phyloP scores from a whole-genome alignment of 2,797 vertebrate genomes.

The Oreochromis grahami region DNA sequence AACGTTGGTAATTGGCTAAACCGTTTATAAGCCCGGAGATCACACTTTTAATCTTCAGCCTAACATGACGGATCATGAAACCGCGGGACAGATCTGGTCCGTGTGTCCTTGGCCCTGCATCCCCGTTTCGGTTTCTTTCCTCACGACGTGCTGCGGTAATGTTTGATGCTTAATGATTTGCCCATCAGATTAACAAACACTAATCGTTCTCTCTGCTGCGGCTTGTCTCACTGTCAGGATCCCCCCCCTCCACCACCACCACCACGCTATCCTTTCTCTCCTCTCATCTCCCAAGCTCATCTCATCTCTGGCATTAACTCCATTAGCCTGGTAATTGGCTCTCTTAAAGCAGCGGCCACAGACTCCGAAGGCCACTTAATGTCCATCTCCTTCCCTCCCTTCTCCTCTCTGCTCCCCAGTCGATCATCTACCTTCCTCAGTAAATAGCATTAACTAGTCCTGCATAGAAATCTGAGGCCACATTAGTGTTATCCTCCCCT shows the following conservation, averaged over 20 bases:
- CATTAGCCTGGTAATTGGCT: conserved; percentile 78
- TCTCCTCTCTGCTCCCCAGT: conserved; percentile 52
- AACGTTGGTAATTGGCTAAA: conserved; percentile 77
- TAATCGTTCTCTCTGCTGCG: conserved; percentile 51
- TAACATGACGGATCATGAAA: conserved; percentile 62
- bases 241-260: neutral
- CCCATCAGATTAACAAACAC: conserved; percentile 68
- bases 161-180: conserved; percentile 66
- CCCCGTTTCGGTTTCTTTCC: conserved; percentile 33
- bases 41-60: conserved; percentile 70
- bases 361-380: conserved; percentile 67
- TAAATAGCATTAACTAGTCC: conserved; percentile 79
- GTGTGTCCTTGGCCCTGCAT: conserved; percentile 18
- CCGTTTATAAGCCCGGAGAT: conserved; percentile 73
- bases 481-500: conserved; percentile 79
- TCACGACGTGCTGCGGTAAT: conserved; percentile 25
- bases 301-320: conserved; percentile 77
- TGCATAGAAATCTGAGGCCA: conserved; percentile 73
- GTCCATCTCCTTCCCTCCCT: conserved; percentile 58
- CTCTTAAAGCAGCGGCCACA: conserved; percentile 61
- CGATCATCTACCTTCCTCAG: conserved; percentile 76
- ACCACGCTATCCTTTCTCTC: conserved; percentile 16
- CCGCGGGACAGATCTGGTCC: conserved; percentile 40
- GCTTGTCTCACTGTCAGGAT: conserved; percentile 63
- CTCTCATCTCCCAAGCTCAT: conserved; percentile 61